Evolutionary conservation across 2,113 vertebrate genomes (phyloP).

Genomic region (Nymphicus hollandicus): DNA sequence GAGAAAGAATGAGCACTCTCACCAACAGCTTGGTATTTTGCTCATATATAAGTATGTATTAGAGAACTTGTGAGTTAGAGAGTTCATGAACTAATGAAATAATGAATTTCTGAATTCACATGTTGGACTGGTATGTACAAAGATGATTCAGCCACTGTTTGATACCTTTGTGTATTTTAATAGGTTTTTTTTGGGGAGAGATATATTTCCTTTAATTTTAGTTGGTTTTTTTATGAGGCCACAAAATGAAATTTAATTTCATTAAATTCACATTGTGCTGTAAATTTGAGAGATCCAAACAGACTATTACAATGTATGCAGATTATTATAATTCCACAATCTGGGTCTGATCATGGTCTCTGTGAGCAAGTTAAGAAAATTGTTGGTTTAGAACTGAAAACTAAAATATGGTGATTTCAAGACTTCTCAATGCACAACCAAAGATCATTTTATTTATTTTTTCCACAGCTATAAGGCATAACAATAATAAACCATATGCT

Average conservation of each 20-base stretch:
- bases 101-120: neutral
- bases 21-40: neutral
- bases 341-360: neutral
- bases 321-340: neutral
- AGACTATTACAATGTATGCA: neutral
- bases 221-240: neutral
- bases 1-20: neutral
- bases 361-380: neutral
- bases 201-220: neutral
- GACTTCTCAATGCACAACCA: neutral
- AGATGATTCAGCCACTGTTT: neutral
- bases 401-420: neutral
- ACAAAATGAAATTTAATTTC: neutral
- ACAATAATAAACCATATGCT: neutral
- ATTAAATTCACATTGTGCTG: neutral
- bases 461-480: neutral
- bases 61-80: neutral
- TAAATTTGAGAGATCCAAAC: neutral
- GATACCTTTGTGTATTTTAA: neutral
- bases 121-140: neutral
- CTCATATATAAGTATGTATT: rapidly evolving
- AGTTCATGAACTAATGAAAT: neutral
- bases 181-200: neutral
- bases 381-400: neutral
- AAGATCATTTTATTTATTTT: neutral